These are phyloP conservation scores for Hipposideros armiger DNA, from an alignment of 2,113 vertebrate genomes.

Conservation along the genomic window DNA sequence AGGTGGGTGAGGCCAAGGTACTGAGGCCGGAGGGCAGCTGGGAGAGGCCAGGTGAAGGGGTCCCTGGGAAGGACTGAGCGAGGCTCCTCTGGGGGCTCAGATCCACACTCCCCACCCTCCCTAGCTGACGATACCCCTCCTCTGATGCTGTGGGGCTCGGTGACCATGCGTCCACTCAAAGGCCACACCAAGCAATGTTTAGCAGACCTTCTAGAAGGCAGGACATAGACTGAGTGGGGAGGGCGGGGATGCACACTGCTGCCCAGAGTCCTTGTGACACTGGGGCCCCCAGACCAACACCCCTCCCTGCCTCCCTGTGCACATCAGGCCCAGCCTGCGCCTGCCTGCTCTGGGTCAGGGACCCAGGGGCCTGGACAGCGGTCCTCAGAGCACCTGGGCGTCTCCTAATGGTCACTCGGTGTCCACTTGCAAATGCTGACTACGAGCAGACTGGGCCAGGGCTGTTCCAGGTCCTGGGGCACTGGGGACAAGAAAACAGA, in stretches of 20 bases:
- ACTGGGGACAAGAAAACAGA: not conserved
- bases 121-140: not conserved
- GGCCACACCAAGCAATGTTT: rapidly evolving
- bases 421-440: rapidly evolving
- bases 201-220: not conserved
- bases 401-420: not conserved
- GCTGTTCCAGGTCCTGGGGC: not conserved
- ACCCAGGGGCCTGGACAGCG: not conserved
- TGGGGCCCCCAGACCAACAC: not conserved
- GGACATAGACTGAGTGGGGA: rapidly evolving
- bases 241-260: rapidly evolving
- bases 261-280: rapidly evolving
- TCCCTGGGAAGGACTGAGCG: rapidly evolving
- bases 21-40: not conserved
- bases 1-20: no score
- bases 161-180: rapidly evolving
- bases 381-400: not conserved
- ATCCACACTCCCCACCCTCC: rapidly evolving
- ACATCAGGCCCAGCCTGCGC: not conserved
- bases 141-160: rapidly evolving
- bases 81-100: not conserved
- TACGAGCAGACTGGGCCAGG: not conserved
- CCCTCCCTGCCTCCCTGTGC: no score
- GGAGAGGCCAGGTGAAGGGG: not conserved
- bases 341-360: not conserved